Conservation (phyloP, 2,888 invertebrate genomes). For the Drosophila prolongata region DNA sequence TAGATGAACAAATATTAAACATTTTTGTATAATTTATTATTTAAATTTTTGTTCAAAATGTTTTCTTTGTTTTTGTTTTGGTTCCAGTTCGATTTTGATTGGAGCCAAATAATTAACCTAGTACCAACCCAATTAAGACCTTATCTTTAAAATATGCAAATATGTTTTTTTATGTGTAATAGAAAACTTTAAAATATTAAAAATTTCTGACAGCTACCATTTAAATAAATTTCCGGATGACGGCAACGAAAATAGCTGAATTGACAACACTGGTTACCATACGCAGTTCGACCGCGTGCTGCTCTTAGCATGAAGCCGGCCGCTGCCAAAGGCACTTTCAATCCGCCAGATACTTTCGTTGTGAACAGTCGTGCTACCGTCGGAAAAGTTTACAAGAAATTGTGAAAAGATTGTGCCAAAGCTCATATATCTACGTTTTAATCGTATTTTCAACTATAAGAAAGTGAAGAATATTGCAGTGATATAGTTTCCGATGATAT, state of each 20-base stretch:
- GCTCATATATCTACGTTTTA: neutral
- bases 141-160: too few species aligned
- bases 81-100: too few species aligned
- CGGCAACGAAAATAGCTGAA: neutral
- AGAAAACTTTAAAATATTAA: too few species aligned
- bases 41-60: too few species aligned
- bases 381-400: conserved; percentile 19
- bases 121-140: too few species aligned
- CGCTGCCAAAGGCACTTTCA: conserved; percentile 39
- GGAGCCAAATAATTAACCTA: too few species aligned
- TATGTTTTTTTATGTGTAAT: too few species aligned
- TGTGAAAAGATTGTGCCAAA: conserved; percentile 25
- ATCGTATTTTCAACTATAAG: conserved; percentile 9
- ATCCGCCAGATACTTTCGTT: conserved; percentile 54
- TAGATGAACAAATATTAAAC: too few species aligned
- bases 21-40: too few species aligned
- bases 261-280: conserved; percentile 6
- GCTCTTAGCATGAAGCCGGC: conserved; percentile 70
- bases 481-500: conserved; percentile 3
- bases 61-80: too few species aligned
- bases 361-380: conserved; percentile 58
- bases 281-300: conserved; percentile 73
- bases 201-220: too few species aligned
- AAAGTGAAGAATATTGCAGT: conserved; percentile 19
- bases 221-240: neutral